A percentile compares a stretch with the other conserved stretches of the same genome.
Conservation (phyloP, 2,888 invertebrate genomes). For the Melinopterus prodromus region DNA sequence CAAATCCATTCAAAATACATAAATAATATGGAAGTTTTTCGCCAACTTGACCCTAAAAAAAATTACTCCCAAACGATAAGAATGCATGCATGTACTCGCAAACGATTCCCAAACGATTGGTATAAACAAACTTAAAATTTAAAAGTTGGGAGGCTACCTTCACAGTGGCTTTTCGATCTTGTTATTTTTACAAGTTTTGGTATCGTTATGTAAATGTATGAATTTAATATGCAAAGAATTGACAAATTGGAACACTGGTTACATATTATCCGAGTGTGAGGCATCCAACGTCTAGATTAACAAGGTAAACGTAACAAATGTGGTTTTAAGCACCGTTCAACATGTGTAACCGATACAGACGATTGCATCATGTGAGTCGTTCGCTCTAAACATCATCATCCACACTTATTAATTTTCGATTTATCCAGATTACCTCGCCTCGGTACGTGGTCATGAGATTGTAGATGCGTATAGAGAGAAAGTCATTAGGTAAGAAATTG, state of each 20-base stretch:
- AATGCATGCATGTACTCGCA: too few species aligned
- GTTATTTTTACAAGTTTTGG: neutral
- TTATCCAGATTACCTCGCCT: conserved; percentile 27
- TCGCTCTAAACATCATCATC: conserved; percentile 41
- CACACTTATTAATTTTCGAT: conserved; percentile 45
- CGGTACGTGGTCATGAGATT: neutral
- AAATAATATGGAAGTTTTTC: too few species aligned
- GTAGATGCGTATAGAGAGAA: neutral
- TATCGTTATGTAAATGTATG: neutral
- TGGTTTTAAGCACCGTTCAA: neutral
- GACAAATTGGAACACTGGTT: neutral
- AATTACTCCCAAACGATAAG: too few species aligned
- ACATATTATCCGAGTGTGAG: neutral
- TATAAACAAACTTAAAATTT: too few species aligned
- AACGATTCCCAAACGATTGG: too few species aligned
- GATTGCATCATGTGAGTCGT: conserved; percentile 41
- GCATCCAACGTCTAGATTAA: neutral
- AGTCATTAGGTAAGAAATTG: neutral
- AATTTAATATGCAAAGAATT: neutral
- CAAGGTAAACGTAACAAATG: neutral
- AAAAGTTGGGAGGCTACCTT: too few species aligned
- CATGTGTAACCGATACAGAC: conserved; percentile 40
- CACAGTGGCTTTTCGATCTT: too few species aligned
- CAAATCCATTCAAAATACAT: too few species aligned
- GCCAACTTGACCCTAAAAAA: too few species aligned